Base-by-base conservation (phyloP, 2,797 vertebrate species). In the Acanthis flammea region DNA sequence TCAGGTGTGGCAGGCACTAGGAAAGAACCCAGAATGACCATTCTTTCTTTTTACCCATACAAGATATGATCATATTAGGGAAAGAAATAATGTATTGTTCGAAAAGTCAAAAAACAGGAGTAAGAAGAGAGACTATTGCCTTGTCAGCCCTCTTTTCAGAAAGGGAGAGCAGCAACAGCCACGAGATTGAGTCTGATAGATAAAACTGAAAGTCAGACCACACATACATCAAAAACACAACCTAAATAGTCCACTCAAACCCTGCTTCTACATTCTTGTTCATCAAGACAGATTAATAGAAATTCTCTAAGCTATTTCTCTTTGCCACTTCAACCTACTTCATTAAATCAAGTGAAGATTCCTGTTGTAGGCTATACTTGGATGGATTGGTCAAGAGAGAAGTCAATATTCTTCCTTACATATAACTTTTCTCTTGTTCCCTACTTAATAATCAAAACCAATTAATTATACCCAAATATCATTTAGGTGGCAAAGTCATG, bases 231-330 rank as follows among this genome's bases (percentile, higher is more conserved):
- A 51, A 71, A 93, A 67, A 48, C 5, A 63, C 5, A 19, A 74
- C 9, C 0, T 58, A 70, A 57, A 30, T 44, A 10, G 7, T 21
- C 19, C 13, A 41, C 1, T 0, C 0, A 85, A 66, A 9, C 1
- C 2, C 23, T 37, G 4, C 2, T 81, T 87, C 27, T 48, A 61
- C 5, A 10, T 53, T 61, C 22, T 50, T 72, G 5, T 47, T 58
- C 54, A 86, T 50, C 45, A 78, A 30, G 11, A 45, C 8, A 77
- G 4, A 66, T 70, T 44, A 77, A 27, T 19, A 44, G 5, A 11
- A 45, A 48, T 57, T 10, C 51, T 61, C 6, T 21, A 63, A 63
- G 6, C 51, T 71, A 48, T 24, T 55, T 27, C 10, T 88, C 78
- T 75, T 54, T 82, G 14, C 10, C 33, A 21, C 10, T 86, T 74